phyloP scores from a whole-genome alignment of 2,113 vertebrate genomes.

The Actenoides hombroni region DNA sequence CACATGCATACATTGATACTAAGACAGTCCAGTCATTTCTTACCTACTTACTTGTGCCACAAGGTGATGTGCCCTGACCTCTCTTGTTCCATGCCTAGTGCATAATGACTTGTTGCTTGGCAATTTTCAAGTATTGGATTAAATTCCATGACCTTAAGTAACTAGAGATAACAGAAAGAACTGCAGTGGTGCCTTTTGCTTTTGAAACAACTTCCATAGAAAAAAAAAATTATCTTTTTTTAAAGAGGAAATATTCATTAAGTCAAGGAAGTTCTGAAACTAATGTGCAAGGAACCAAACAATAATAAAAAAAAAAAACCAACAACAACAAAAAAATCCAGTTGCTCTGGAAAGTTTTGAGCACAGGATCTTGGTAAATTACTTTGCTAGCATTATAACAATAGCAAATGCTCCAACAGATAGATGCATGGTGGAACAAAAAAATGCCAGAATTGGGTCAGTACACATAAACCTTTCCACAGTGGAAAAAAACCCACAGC shows the following conservation, averaged over 20 bases:
- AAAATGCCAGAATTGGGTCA: background rate
- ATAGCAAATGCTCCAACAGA: background rate
- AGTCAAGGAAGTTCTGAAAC: background rate
- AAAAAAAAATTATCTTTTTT: background rate
- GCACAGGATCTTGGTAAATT: background rate
- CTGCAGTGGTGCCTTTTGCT: background rate
- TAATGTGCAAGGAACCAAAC: background rate
- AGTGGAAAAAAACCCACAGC: background rate
- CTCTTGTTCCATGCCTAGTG: background rate
- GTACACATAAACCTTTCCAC: background rate
- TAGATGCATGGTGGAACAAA: background rate
- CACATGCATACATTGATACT: fast-evolving
- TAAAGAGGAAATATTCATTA: background rate
- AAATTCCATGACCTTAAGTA: background rate
- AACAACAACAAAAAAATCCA: background rate
- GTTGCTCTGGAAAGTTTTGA: background rate
- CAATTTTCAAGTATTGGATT: background rate
- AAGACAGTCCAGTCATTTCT: background rate
- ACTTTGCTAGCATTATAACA: background rate
- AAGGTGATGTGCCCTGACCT: background rate
- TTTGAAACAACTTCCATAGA: background rate
- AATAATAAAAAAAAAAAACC: too few species aligned
- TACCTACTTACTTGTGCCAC: background rate
- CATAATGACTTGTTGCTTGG: background rate
- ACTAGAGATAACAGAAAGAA: background rate